Percentiles rank a stretch among this genome's conserved stretches.
Conservation (phyloP, 2,113 vertebrate genomes). For the Riparia riparia region DNA sequence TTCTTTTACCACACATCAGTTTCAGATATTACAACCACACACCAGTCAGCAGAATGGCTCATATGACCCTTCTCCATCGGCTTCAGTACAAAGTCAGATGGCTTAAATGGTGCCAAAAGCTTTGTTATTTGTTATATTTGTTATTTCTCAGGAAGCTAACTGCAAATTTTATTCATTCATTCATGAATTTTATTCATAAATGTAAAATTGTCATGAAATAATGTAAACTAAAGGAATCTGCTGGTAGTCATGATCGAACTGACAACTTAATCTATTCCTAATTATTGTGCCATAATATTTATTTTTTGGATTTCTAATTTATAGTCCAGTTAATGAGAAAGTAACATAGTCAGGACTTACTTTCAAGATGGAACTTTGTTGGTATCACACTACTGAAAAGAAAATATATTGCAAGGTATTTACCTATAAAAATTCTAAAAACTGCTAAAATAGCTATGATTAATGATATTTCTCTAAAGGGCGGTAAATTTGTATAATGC, state of each 20-base stretch:
- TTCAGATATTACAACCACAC: neutral
- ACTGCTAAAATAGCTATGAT: neutral
- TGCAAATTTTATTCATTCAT: neutral
- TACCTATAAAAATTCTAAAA: neutral
- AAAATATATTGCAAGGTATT: neutral
- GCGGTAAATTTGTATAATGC: neutral
- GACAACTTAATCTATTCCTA: neutral
- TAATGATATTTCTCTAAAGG: neutral
- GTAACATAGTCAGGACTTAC: neutral
- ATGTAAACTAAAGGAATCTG: neutral
- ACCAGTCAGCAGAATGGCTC: neutral
- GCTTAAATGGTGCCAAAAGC: neutral
- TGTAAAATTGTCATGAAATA: neutral
- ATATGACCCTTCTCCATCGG: neutral
- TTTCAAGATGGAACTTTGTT: constrained; percentile 33
- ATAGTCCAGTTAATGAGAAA: constrained; percentile 17
- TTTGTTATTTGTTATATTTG: neutral
- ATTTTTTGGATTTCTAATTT: neutral
- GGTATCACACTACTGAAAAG: neutral
- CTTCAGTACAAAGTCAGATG: neutral
- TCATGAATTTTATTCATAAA: neutral
- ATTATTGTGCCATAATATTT: constrained; percentile 44
- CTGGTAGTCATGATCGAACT: neutral
- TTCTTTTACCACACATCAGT: neutral
- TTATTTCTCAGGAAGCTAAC: neutral